Evolutionary conservation across 2,797 vertebrate species (phyloP), one percentile per base, ranked within the genome.

Genomic region (Phylloscopus collybita): DNA sequence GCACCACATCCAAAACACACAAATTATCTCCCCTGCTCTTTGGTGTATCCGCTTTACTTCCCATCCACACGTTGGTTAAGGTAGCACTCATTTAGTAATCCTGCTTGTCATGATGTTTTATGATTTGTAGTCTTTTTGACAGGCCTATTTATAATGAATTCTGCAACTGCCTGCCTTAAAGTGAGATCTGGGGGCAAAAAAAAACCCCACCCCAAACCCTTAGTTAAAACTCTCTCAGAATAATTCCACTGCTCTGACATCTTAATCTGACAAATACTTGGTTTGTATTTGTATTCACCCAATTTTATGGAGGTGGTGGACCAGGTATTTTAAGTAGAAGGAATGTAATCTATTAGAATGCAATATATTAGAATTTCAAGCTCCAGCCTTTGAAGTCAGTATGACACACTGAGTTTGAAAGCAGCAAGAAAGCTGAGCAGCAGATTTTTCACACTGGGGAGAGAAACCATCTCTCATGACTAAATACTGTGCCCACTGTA

Each of bases 221-320:
- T 44, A 5, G 17, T 5, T 65, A 72, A 86, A 27, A 56, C 8
- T 21, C 25, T 17, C 29, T 72, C 56, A 40, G 64, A 69, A 75
- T 79, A 17, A 81, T 61, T 80, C 86, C 49, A 30, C 42, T 80
- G 50, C 34, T 80, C 49, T 81, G 47, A 80, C 60, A 82, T 53
- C 26, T 53, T 80, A 93, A 94, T 90, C 65, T 93, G 84, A 85
- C 70, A 89, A 80, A 69, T 40, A 47, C 25, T 93, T 38, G 17
- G 34, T 47, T 80, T 83, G 29, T 40, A 73, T 65, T 91, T 66
- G 49, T 50, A 70, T 12, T 72, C 75, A 42, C 29, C 69, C 62
- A 40, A 32, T 78, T 90, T 73, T n/a, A 79, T 53, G 19, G 36
- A 79, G 70, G 42, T 27, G n/a, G 47, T 44, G 26, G 71, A 70